Percentiles rank a stretch among this genome's conserved stretches.
These are phyloP conservation scores for Melierax canorus DNA, from an alignment of 2,113 vertebrate genomes.

Conservation along the genomic window DNA sequence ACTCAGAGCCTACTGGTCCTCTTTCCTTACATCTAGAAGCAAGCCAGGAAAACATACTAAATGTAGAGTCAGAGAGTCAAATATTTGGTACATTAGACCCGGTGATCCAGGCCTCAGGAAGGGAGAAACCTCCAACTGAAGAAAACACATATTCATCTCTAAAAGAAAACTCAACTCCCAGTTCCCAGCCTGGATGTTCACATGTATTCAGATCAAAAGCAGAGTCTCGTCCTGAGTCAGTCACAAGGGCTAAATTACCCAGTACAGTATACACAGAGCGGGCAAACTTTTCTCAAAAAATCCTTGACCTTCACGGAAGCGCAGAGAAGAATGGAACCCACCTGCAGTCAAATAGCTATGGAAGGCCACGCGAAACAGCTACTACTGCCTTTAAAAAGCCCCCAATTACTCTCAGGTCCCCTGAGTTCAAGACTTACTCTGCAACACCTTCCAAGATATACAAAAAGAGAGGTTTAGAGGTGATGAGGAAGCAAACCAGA, in stretches of 20 bases:
- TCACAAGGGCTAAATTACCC: background rate
- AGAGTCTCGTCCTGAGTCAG: background rate
- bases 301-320: background rate
- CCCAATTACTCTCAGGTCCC: background rate
- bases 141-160: background rate
- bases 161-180: background rate
- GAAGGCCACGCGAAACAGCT: background rate
- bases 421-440: background rate
- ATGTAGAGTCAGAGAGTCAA: background rate
- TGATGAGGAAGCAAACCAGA: conserved; percentile 71
- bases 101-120: background rate
- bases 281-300: background rate
- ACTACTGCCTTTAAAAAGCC: background rate
- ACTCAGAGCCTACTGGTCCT: background rate
- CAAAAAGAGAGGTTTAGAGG: conserved; percentile 72
- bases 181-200: background rate
- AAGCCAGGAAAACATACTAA: background rate
- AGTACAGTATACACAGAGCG: background rate
- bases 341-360: background rate
- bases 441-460: background rate
- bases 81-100: background rate
- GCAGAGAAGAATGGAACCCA: background rate
- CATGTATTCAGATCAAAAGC: background rate
- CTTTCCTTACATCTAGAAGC: background rate
- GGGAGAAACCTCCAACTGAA: background rate